Evolutionary conservation across 2,797 vertebrate genomes (phyloP).

Genomic region (Fratercula arctica): DNA sequence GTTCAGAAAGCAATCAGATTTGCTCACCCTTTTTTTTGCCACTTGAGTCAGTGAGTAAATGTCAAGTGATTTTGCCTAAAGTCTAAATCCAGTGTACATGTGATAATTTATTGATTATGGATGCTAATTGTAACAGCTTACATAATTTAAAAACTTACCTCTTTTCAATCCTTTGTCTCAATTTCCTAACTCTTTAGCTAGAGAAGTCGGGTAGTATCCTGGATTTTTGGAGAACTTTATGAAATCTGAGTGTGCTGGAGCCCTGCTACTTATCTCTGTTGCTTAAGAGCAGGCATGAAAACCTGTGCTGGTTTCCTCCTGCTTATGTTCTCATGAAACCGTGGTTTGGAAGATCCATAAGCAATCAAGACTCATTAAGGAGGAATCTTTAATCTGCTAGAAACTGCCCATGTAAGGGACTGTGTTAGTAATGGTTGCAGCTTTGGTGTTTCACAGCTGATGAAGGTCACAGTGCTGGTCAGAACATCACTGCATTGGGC

Average conservation of each 20-base stretch:
- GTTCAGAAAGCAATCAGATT: neutral
- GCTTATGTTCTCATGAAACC: neutral
- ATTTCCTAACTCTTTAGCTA: neutral
- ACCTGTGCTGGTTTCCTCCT: neutral
- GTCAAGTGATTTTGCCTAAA: neutral
- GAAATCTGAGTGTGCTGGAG: neutral
- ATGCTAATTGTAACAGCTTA: neutral
- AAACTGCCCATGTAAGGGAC: neutral
- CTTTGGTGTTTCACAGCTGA: neutral
- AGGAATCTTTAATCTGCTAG: neutral
- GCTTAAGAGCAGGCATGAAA: neutral
- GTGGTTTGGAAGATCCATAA: neutral
- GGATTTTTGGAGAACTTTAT: neutral
- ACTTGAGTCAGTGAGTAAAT: neutral
- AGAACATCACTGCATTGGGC: fast-evolving
- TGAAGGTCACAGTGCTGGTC: neutral
- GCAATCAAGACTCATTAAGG: neutral
- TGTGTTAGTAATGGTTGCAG: neutral
- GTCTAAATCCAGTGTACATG: neutral
- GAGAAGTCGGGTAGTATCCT: neutral
- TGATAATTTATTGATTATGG: neutral
- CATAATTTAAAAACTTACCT: neutral
- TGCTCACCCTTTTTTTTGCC: neutral
- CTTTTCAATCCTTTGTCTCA: neutral
- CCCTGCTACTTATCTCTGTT: neutral